Conservation (phyloP, 2,888 invertebrate genomes). For the Synanthedon tipuliformis region DNA sequence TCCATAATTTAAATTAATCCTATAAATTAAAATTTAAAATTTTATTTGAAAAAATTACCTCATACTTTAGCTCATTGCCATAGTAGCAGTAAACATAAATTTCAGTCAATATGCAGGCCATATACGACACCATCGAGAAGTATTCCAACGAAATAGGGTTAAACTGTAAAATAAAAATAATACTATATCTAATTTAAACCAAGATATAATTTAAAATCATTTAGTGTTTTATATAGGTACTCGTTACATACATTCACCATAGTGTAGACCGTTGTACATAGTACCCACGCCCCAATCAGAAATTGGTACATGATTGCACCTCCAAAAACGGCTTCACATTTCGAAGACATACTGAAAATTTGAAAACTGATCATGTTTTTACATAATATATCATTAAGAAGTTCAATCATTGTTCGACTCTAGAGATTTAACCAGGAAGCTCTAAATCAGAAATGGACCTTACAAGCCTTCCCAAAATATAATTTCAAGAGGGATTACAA, state of each 20-base stretch:
- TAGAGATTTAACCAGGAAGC: too few relatives aligned
- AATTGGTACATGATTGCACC: constrained; percentile 19
- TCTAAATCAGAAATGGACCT: too few relatives aligned
- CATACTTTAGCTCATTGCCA: constrained; percentile 32
- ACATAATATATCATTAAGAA: neutral
- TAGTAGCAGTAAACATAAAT: constrained; percentile 35
- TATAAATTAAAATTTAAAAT: too few relatives aligned
- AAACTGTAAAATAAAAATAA: constrained; percentile 20
- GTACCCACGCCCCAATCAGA: constrained; percentile 22
- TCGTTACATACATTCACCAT: constrained; percentile 16
- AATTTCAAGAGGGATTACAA: too few relatives aligned
- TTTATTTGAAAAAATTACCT: constrained; percentile 13
- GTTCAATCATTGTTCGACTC: too few relatives aligned
- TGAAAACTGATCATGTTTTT: neutral
- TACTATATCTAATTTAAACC: neutral
- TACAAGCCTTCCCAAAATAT: too few relatives aligned
- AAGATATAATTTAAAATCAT: neutral
- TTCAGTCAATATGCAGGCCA: constrained; percentile 33
- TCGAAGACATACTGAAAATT: constrained; percentile 9
- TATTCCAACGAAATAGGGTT: constrained; percentile 29
- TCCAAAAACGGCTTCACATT: constrained; percentile 16
- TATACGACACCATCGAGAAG: constrained; percentile 36
- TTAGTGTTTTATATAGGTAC: neutral
- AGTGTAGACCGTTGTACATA: constrained; percentile 23
- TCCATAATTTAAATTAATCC: too few relatives aligned